Base-by-base conservation (phyloP, 1,140 invertebrate genomes). In the Hestina assimilis region DNA sequence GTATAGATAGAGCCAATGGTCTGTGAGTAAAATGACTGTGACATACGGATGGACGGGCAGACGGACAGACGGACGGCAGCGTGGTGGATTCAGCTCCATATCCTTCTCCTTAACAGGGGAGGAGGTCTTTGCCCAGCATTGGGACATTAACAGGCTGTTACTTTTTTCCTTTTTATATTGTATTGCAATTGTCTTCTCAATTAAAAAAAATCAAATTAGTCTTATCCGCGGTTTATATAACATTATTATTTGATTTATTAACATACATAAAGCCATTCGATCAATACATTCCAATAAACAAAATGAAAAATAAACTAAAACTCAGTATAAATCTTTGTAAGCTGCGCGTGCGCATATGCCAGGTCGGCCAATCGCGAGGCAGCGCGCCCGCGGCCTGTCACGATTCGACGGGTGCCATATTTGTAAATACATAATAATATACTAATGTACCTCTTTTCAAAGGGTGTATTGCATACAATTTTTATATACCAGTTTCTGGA, bases 321-420 rank as follows among this genome's bases (percentile, higher is more conserved):
- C 15, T 19, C 23, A 7, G 29, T 20, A 48, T 48, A 41, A 41
- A 42, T 52, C 50, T 52, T 23, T 0, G 19, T 19, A 19, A 28
- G 46, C 24, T 41, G 33, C 26, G 35, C 19, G 11, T 3, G 35
- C 50, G 23, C 33, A 40, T 9, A 19, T 15, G 15, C 26, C 14
- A 15, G 21, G 6, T 24, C 26, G 6, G 19, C 50, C 50, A 52
- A 52, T 52, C 3, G 29, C 46, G 12, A 7, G 9, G 19, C 46
- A 21, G 33, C 33, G 9, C 17, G 35, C 50, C 35, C 35, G 38
- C 23, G 50, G 50, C 50, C 15, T 20, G 50, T 41, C 50, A 52
- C 50, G 50, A 52, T 26, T 28, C 17, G 29, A 33, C 42, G 33
- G 33, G 33, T 38, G 33, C 33, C 33, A 38, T 38, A 38, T 38